Evolutionary conservation across 92 coral and sea anemone species (phyloP).

Genomic region (Galaxea fascicularis): DNA sequence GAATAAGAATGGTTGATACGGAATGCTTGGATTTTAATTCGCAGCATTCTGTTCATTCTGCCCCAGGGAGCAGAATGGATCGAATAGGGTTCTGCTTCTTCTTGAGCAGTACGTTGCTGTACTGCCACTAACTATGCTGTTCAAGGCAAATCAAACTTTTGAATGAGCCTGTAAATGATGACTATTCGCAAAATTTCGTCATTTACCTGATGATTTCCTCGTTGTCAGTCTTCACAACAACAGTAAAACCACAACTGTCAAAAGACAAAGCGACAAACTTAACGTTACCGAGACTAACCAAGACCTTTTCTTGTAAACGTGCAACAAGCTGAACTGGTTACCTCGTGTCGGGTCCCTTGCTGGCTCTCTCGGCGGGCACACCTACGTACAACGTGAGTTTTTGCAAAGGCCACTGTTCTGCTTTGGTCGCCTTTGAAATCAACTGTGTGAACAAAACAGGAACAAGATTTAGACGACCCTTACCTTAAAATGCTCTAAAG

Average conservation of each 20-base stretch:
- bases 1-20: too few relatives aligned
- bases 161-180: background rate
- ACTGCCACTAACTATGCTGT: background rate
- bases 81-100: too few relatives aligned
- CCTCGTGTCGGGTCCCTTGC: slow-evolving; percentile 85
- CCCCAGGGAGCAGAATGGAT: too few relatives aligned
- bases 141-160: background rate
- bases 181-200: background rate
- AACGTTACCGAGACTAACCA: background rate
- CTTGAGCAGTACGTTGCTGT: background rate
- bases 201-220: slow-evolving; percentile 78
- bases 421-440: slow-evolving; percentile 74
- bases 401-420: slow-evolving; percentile 83
- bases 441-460: slow-evolving; percentile 42
- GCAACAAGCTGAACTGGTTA: slow-evolving; percentile 1
- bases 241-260: slow-evolving; percentile 85
- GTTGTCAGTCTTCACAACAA: slow-evolving; percentile 79
- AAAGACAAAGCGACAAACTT: background rate
- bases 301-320: background rate
- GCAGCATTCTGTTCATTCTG: too few relatives aligned
- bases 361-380: slow-evolving; percentile 67
- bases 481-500: background rate
- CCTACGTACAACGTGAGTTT: slow-evolving; percentile 78
- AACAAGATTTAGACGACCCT: background rate
- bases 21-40: too few relatives aligned